Evolutionary conservation across 2,888 invertebrate species (phyloP), one percentile per base, ranked within the genome.

Genomic region (Allolobophora icterica): DNA sequence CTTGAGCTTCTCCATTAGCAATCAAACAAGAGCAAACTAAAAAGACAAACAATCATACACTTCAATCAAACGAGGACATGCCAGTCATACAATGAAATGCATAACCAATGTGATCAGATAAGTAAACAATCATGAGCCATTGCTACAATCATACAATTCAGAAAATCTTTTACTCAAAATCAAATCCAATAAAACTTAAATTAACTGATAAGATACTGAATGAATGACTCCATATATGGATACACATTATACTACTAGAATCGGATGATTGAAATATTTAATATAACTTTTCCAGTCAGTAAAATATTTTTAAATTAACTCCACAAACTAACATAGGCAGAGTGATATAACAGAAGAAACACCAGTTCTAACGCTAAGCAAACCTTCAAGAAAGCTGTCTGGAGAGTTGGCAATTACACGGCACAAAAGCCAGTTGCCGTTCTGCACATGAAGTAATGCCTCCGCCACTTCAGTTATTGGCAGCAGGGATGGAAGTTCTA

Each of bases 391-490:
- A 95, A 98, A 98, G 93, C 97, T 97, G 94, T 99, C 98, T 1
- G 99, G 98, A 96, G 98, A 97, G 95, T 99, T 99, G 0, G 98
- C 98, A 2, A 99, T 97, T 92, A 99, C 96, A 96, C 98, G 97
- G 94, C 98, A 98, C 93, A 99, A 97, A 92, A 99, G 97, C 93
- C 97, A 97, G 24, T 98, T 97, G 0, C 99, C 99, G 95, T 98
- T 97, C 94, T 97, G 97, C 0, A 99, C 97, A 95, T 98, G 97
- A 3, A 99, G 96, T 35, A 99, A 95, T 0, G 98, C 97, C 96
- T 99, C 99, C 15, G 97, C 97, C 21, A 96, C 95, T 93, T 97
- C 98, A 93, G 97, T 96, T 91, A 98, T 97, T 91, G 97, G 97
- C 6, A 99, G 95, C 90, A 98, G 96, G 91, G 97, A 97, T 0